These are phyloP conservation scores for Conger conger DNA, from an alignment of 2,113 vertebrate species.

Conservation along the genomic window DNA sequence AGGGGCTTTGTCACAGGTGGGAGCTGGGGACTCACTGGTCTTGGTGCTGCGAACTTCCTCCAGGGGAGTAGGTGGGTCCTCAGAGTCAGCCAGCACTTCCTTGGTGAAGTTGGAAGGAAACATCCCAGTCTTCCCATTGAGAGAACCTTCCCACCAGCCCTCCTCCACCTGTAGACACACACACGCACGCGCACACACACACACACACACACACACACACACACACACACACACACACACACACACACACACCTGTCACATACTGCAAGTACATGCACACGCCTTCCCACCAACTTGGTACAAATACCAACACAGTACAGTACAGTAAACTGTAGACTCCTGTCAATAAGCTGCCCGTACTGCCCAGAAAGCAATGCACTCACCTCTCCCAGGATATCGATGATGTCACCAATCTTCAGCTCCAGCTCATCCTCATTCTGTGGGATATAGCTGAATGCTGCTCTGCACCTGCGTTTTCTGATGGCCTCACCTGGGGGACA, in stretches of 20 bases:
- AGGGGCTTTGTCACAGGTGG: not conserved
- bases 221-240: too few relatives aligned
- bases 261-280: too few relatives aligned
- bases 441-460: slow-evolving; percentile 93
- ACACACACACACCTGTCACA: not conserved
- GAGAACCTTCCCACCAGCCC: slow-evolving; percentile 95
- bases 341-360: not conserved
- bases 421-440: slow-evolving; percentile 97
- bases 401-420: slow-evolving; percentile 93
- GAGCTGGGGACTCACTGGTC: slow-evolving; percentile 78
- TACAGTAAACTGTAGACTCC: too few relatives aligned
- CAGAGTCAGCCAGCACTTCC: slow-evolving; percentile 72
- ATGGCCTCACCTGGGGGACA: slow-evolving; percentile 76
- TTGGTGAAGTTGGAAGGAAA: slow-evolving; percentile 99
- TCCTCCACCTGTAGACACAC: slow-evolving; percentile 83
- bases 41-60: slow-evolving; percentile 79
- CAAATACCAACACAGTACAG: too few relatives aligned
- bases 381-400: slow-evolving; percentile 91
- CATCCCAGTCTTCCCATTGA: slow-evolving; percentile 92
- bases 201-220: not conserved
- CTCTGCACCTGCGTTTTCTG: slow-evolving; percentile 90
- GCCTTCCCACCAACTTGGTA: not conserved
- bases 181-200: not conserved
- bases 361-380: slow-evolving; percentile 10
- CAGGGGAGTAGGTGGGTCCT: slow-evolving; percentile 76